phyloP scores from a whole-genome alignment of 2,888 invertebrate species.

The Serrognathus titanus region DNA sequence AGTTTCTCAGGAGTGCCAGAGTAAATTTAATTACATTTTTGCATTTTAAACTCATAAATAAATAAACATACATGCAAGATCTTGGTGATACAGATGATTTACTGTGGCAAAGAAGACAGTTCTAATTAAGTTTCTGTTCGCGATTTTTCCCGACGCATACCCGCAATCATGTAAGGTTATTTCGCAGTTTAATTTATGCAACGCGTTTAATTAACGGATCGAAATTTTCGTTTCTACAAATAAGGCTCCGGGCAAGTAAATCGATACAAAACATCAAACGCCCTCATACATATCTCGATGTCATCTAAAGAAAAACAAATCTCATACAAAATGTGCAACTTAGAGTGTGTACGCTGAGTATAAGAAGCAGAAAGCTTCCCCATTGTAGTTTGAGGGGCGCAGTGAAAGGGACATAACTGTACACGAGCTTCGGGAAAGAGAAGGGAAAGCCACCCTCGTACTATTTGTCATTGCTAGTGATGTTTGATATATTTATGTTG shows the following conservation, averaged over 20 bases:
- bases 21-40: no score
- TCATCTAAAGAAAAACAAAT: constrained; percentile 48
- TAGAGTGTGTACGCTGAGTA: constrained; percentile 23
- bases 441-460: constrained; percentile 36
- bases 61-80: no score
- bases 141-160: no score
- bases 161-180: no score
- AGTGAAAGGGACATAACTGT: constrained; percentile 25
- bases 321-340: constrained; percentile 39
- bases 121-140: no score
- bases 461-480: constrained; percentile 49
- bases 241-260: constrained; percentile 18
- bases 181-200: no score
- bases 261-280: constrained; percentile 30
- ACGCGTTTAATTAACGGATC: no score
- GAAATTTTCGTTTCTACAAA: no score
- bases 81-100: no score
- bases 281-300: constrained; percentile 45
- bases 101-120: no score
- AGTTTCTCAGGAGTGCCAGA: no score
- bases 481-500: constrained; percentile 49
- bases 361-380: constrained; percentile 9
- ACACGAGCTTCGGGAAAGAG: constrained; percentile 23
- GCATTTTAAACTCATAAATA: no score
- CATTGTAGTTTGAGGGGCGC: constrained; percentile 9